Conservation (phyloP, 2,113 vertebrate genomes). For the Brienomyrus longianalis region DNA sequence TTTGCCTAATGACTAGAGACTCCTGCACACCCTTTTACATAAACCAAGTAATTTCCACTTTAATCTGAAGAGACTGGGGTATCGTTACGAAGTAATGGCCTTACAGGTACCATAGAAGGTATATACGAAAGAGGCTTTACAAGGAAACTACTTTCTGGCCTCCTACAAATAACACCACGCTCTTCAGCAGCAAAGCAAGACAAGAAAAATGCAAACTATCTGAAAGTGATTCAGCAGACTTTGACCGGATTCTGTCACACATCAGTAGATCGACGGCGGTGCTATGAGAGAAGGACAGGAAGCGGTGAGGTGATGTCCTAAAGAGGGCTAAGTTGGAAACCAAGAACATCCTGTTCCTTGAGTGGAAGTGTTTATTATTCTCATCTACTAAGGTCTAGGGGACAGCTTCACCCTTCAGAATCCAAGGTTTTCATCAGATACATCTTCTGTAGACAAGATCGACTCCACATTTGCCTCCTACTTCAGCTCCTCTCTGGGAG, state of each 20-base stretch:
- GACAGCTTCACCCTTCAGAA: background rate
- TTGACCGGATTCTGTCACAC: background rate
- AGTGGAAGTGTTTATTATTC: background rate
- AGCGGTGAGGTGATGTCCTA: background rate
- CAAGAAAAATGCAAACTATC: background rate
- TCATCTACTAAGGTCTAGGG: background rate
- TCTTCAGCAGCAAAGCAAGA: background rate
- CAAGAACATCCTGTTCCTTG: background rate
- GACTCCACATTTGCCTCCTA: background rate
- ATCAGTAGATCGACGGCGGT: background rate
- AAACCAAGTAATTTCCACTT: background rate
- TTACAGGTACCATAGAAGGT: background rate
- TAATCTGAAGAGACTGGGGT: background rate
- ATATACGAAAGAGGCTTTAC: background rate
- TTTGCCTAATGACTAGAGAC: background rate
- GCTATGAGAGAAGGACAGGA: background rate
- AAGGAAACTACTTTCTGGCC: background rate
- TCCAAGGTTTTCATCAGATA: background rate
- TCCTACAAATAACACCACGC: background rate
- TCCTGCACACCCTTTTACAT: background rate
- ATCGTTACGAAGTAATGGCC: background rate
- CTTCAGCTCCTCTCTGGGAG: background rate
- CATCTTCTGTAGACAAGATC: background rate
- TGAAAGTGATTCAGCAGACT: background rate
- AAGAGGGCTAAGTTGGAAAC: background rate